Percentiles rank a stretch among this genome's conserved stretches.
Conservation (phyloP, 1,140 invertebrate species). For the Drosophila rufa region DNA sequence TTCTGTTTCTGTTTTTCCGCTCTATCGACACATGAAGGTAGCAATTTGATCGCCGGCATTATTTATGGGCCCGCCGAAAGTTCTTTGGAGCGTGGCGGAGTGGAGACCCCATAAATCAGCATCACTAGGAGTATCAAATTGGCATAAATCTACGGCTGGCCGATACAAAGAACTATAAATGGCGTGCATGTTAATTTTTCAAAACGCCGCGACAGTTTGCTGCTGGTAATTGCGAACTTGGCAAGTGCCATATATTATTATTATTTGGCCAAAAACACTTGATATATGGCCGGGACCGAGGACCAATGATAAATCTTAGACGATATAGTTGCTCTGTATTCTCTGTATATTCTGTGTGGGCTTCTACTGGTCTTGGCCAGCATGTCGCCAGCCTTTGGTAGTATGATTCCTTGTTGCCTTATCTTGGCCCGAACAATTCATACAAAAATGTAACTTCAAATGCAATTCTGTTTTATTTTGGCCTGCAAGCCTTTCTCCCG, state of each 20-base stretch:
- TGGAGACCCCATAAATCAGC: conserved; percentile 68
- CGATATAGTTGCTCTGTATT: conserved; percentile 66
- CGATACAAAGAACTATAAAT: conserved; percentile 40
- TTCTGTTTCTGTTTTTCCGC: background rate
- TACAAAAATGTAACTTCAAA: conserved; percentile 52
- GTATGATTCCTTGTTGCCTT: conserved; percentile 32
- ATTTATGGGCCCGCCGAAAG: conserved; percentile 54
- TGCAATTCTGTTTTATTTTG: conserved; percentile 61
- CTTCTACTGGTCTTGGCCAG: conserved; percentile 17
- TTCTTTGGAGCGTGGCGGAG: conserved; percentile 33
- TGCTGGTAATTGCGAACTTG: conserved; percentile 75
- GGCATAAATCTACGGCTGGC: conserved; percentile 68
- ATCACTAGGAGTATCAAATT: conserved; percentile 66
- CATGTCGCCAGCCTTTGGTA: conserved; percentile 44
- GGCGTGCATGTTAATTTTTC: conserved; percentile 73
- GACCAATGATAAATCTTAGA: conserved; percentile 71
- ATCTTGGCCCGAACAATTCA: conserved; percentile 67
- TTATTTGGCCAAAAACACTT: conserved; percentile 73
- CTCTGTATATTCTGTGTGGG: conserved; percentile 24
- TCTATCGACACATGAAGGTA: conserved; percentile 71
- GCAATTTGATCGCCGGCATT: conserved; percentile 77
- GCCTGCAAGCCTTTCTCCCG: conserved; percentile 30
- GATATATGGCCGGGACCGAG: conserved; percentile 56
- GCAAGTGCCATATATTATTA: conserved; percentile 78
- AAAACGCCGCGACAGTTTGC: conserved; percentile 76